Evolutionary conservation across 2,888 invertebrate genomes (phyloP).

Genomic region (Macrophya alboannulata): DNA sequence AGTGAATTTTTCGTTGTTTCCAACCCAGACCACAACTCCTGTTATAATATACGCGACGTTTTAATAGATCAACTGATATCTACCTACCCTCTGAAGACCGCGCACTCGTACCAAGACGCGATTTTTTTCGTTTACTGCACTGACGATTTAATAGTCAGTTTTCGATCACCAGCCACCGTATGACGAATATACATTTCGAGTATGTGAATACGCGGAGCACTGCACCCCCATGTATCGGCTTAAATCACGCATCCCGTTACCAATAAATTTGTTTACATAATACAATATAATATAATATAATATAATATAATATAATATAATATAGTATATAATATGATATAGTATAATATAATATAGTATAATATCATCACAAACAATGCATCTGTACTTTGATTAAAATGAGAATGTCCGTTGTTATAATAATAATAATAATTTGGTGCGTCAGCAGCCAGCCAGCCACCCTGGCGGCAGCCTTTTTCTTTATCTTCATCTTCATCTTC

Average conservation of each 20-base stretch:
- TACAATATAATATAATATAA: too few relatives aligned
- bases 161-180: neutral
- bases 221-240: conserved; percentile 13
- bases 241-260: conserved; percentile 31
- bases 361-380: conserved; percentile 42
- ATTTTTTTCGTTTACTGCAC: neutral
- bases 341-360: conserved; percentile 30
- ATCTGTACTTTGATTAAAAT: conserved; percentile 34
- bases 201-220: conserved; percentile 8
- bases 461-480: conserved; percentile 36
- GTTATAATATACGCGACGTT: neutral
- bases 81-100: conserved; percentile 1
- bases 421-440: conserved; percentile 46
- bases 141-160: neutral
- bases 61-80: neutral
- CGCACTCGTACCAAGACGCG: neutral
- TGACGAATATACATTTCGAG: neutral
- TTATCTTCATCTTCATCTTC: neutral
- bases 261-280: conserved; percentile 13
- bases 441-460: conserved; percentile 34
- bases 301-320: conserved; percentile 39
- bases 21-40: neutral
- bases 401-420: conserved; percentile 5
- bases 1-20: neutral
- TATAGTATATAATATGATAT: conserved; percentile 41